Base-by-base conservation (phyloP, 1,140 invertebrate genomes). In the Nomia melanderi region DNA sequence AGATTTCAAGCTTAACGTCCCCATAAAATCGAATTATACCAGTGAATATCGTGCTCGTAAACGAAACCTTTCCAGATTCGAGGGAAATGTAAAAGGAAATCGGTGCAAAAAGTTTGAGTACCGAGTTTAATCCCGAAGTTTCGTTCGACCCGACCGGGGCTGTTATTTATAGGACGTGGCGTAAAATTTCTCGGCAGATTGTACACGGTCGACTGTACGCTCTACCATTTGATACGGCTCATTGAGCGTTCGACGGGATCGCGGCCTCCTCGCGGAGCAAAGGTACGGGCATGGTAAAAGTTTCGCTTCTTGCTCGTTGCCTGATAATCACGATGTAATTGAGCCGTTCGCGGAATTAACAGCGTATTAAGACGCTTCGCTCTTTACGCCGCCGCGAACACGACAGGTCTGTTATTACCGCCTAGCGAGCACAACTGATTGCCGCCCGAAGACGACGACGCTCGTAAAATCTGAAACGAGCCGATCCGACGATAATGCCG, bases 121-220 rank as follows among this genome's bases (percentile, higher is more conserved):
- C n/a, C n/a, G n/a, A n/a, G n/a, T n/a, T n/a, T n/a, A n/a, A n/a
- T n/a, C n/a, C n/a, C n/a, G n/a, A n/a, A n/a, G n/a, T n/a, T n/a
- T n/a, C n/a, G n/a, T n/a, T n/a, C n/a, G n/a, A n/a, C n/a, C n/a
- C n/a, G n/a, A n/a, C n/a, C n/a, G n/a, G n/a, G n/a, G 23, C 17
- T 56, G 69, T 31, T 47, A 33, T 71, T 71, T 44, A 25, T 31
- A 60, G 29, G 69, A 71, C 36, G 33, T 60, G 54, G 27, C 27
- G 69, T 60, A 33, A 60, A 71, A 60, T 71, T 60, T 60, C 27
- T 23, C 29, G 36, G 9, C n/a, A 20, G 69, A 57, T 44, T 71
- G 54, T 71, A 17, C 36, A 33, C 39, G 54, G 8, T 25, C 29
- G 31, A 14, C 23, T 23, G 11, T 59, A 2, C 36, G 9, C 36